A percentile compares a stretch with the other conserved stretches of the same genome.
These are phyloP conservation scores for Trematocara nigrifrons DNA, from an alignment of 2,113 vertebrate species.

Conservation along the genomic window DNA sequence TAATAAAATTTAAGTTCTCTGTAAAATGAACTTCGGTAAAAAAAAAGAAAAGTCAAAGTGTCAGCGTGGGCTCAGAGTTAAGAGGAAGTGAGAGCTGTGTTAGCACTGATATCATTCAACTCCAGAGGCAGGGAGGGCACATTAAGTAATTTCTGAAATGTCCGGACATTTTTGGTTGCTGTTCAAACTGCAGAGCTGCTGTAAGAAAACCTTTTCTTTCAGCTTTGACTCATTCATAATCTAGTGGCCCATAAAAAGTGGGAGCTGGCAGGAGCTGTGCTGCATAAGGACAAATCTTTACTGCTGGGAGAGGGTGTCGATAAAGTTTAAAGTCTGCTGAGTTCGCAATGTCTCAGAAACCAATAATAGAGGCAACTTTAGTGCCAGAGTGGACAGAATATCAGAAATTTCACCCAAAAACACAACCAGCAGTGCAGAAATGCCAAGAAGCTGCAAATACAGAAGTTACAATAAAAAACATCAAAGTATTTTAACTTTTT, in stretches of 20 bases:
- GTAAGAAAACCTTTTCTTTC: neutral
- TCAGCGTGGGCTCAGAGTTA: neutral
- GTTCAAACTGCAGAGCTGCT: neutral
- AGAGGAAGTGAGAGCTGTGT: neutral
- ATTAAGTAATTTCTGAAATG: constrained; percentile 73
- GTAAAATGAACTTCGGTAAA: neutral
- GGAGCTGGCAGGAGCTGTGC: constrained; percentile 7
- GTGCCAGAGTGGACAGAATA: constrained; percentile 4
- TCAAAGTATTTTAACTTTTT: neutral
- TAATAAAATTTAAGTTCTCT: neutral
- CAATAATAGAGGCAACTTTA: neutral
- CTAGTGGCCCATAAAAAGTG: constrained; percentile 3
- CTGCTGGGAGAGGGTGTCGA: constrained; percentile 7
- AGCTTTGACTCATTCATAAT: constrained; percentile 24
- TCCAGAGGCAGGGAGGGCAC: constrained; percentile 17
- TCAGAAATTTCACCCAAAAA: neutral
- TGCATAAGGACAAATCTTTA: constrained; percentile 16
- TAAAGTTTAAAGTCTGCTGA: constrained; percentile 55
- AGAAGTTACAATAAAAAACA: neutral
- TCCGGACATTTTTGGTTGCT: neutral
- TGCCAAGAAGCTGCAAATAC: neutral
- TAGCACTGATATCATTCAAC: constrained; percentile 57
- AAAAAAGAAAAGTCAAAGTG: neutral
- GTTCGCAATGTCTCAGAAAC: constrained; percentile 7
- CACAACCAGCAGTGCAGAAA: neutral